Base-by-base conservation (phyloP, 92 coral and sea anemone species). In the Micromussa lordhowensis region DNA sequence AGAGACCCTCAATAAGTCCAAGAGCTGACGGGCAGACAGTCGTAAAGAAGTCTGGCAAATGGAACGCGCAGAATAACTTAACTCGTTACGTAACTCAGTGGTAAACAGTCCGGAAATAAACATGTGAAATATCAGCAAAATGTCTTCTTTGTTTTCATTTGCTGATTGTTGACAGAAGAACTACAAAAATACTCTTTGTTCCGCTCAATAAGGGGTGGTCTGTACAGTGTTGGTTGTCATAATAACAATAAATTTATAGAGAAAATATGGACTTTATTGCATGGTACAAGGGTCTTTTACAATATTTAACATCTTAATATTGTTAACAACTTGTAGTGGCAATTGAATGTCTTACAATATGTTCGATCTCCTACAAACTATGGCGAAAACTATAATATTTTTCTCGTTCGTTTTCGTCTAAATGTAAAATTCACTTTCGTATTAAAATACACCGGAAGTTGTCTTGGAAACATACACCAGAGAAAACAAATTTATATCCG, bases 191-290 rank as follows among this genome's bases (percentile, higher is more conserved):
- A 57, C 13, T 53, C 5, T 31, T 73, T 44, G 38, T 66, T 82
- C 75, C 58, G 61, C 53, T 17, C 2, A 19, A 30, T 57, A 13
- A 38, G 34, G 87, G 83, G 89, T 77, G 89, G 89, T 77, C 89
- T 86, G 89, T 29, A 19, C 49, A 78, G 21, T 77, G 81, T 86
- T 78, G 77, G 29, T 68, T 63, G 82, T 77, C 89, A 86, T 35
- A 77, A 77, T 68, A 68, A 63, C 83, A 10, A 83, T 63, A 44
- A 55, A 77, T 86, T 86, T 77, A 32, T 24, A 86, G 63, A 77
- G 83, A 86, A 86, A 86, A 86, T 77, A 77, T 32, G 68, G 82
- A 32, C 74, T 85, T 85, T 85, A 85, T 85, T 85, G 81, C 66
- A 77, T 48, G 75, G 63, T 19, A 10, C 81, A 13, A 34, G 30